Percentiles rank a stretch among this genome's conserved stretches.
phyloP scores from a whole-genome alignment of 2,113 vertebrate species.

The Sus scrofa region DNA sequence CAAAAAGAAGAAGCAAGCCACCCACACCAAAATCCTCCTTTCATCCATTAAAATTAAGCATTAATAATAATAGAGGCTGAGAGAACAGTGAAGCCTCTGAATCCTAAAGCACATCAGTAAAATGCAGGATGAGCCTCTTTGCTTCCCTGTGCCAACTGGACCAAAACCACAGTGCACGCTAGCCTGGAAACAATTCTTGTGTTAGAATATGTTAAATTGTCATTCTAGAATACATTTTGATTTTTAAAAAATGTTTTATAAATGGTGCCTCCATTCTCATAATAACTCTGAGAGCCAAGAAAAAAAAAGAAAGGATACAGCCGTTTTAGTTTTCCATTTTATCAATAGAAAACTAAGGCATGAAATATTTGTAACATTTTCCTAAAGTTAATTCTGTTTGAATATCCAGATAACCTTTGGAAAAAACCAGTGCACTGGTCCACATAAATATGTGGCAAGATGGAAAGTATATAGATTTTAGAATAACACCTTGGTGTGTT shows the following conservation, averaged over 20 bases:
- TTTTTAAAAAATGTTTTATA: background rate
- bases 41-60: slow-evolving; percentile 81
- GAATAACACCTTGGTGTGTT: background rate
- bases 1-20: slow-evolving; percentile 86
- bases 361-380: background rate
- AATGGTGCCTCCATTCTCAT: background rate
- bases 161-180: background rate
- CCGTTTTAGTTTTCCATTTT: slow-evolving; percentile 33
- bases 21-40: slow-evolving; percentile 82
- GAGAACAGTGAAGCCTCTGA: slow-evolving; percentile 79
- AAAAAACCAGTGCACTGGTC: background rate
- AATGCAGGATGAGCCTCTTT: slow-evolving; percentile 56
- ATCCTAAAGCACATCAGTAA: slow-evolving; percentile 78
- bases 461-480: background rate
- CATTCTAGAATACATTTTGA: background rate
- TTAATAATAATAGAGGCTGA: slow-evolving; percentile 85
- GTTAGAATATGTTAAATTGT: slow-evolving; percentile 7
- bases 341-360: background rate
- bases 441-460: background rate
- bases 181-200: background rate
- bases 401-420: background rate
- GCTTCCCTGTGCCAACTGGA: background rate
- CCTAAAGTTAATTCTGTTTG: slow-evolving; percentile 4
- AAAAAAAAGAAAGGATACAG: background rate
- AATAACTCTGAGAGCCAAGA: slow-evolving; percentile 28